These are phyloP conservation scores for Oreotrochilus melanogaster DNA, from an alignment of 2,113 vertebrate genomes.

Conservation along the genomic window DNA sequence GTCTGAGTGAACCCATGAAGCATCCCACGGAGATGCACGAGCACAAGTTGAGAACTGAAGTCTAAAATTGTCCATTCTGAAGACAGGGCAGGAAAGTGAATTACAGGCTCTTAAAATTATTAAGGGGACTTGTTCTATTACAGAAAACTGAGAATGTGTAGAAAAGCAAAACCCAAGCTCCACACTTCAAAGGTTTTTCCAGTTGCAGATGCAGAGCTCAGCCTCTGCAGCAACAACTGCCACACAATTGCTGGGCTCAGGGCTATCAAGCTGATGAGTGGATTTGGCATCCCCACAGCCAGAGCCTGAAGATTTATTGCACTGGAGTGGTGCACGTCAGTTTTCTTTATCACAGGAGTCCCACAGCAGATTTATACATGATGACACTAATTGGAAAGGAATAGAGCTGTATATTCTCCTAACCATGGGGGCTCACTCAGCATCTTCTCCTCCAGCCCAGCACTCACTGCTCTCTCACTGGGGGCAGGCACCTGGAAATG, in stretches of 20 bases:
- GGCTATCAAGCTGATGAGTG: neutral
- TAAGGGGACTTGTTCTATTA: neutral
- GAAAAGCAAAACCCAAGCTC: neutral
- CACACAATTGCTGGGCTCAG: neutral
- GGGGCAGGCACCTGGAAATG: conserved; percentile 23
- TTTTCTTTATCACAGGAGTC: conserved; percentile 8
- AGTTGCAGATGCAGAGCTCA: neutral
- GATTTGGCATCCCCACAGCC: conserved; percentile 16
- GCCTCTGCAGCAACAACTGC: neutral
- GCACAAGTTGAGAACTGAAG: rapidly evolving
- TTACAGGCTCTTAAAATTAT: neutral
- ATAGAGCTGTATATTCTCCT: conserved; percentile 42
- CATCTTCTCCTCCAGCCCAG: neutral
- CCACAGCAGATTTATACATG: neutral
- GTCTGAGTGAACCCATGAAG: neutral
- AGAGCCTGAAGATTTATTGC: neutral
- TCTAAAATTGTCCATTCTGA: neutral
- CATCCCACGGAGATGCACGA: neutral
- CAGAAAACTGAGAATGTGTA: neutral
- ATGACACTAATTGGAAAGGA: neutral
- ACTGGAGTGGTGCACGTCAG: neutral
- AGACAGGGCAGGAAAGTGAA: neutral
- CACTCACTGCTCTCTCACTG: neutral
- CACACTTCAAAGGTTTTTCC: neutral
- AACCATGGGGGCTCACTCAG: neutral